Evolutionary conservation across 2,888 invertebrate species (phyloP).

Genomic region (Ctena decussata): DNA sequence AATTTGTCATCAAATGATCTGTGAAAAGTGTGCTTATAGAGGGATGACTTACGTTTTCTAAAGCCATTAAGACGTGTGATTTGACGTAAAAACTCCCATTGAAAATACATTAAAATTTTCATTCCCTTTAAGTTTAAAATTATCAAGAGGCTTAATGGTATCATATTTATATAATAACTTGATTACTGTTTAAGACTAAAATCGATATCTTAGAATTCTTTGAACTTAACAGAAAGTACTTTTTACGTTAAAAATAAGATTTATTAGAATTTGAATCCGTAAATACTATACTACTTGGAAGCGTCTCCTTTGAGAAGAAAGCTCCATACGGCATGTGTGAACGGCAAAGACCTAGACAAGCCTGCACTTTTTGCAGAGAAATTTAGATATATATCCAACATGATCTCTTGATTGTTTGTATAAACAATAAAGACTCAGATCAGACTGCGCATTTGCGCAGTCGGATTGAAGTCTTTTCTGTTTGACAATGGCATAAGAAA

Average conservation of each 20-base stretch:
- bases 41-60: slow-evolving; percentile 6
- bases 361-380: not conserved
- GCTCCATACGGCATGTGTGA: not conserved
- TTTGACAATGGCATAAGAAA: too few relatives aligned
- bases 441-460: too few relatives aligned
- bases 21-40: slow-evolving; percentile 9
- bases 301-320: not conserved
- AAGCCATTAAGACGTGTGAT: slow-evolving; percentile 2
- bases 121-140: not conserved
- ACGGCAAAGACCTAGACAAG: too few relatives aligned
- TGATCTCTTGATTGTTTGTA: too few relatives aligned
- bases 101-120: not conserved
- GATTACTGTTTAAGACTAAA: not conserved
- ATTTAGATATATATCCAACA: not conserved
- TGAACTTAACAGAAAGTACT: not conserved
- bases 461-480: too few relatives aligned
- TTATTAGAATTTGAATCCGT: not conserved
- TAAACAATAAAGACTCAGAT: too few relatives aligned
- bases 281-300: not conserved
- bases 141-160: not conserved
- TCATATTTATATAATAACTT: slow-evolving; percentile 14
- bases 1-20: slow-evolving; percentile 13
- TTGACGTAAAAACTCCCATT: slow-evolving; percentile 5
- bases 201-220: not conserved
- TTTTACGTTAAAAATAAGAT: not conserved